These are phyloP conservation scores for Pherbina coryleti DNA, from an alignment of 2,888 invertebrate species.

Conservation along the genomic window DNA sequence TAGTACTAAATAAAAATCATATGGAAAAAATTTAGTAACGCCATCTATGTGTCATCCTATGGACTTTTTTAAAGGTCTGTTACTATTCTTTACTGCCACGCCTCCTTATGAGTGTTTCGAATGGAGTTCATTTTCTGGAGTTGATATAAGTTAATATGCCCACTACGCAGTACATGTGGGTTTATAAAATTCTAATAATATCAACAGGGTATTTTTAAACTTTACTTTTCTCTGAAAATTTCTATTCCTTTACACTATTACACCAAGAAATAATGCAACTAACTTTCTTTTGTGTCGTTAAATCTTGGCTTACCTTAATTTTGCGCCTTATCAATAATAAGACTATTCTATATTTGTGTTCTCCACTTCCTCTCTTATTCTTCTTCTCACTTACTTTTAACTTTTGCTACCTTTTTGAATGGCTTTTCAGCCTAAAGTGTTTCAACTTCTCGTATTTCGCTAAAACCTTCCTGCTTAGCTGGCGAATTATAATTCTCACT, in stretches of 20 bases:
- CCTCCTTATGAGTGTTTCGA: too few relatives aligned
- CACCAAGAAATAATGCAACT: not conserved
- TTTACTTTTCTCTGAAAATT: too few relatives aligned
- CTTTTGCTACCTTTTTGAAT: conserved; percentile 11
- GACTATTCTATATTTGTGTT: not conserved
- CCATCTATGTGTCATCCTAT: too few relatives aligned
- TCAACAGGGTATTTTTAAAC: too few relatives aligned
- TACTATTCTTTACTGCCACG: too few relatives aligned
- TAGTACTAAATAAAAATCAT: too few relatives aligned
- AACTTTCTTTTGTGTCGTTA: conserved; percentile 1
- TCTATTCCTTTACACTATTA: not conserved
- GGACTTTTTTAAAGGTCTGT: too few relatives aligned
- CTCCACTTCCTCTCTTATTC: not conserved
- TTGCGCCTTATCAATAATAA: not conserved
- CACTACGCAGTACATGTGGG: too few relatives aligned
- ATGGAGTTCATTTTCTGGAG: too few relatives aligned
- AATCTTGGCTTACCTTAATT: conserved; percentile 25
- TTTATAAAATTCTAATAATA: too few relatives aligned
- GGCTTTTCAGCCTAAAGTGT: conserved; percentile 22
- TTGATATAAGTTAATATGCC: too few relatives aligned
- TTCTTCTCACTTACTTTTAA: not conserved
- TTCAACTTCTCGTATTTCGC: conserved; percentile 40
- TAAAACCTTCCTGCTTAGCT: conserved; percentile 62
- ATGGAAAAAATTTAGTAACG: too few relatives aligned
- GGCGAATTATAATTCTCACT: conserved; percentile 35